phyloP scores from a whole-genome alignment of 2,113 vertebrate genomes.

The Macaca nemestrina region DNA sequence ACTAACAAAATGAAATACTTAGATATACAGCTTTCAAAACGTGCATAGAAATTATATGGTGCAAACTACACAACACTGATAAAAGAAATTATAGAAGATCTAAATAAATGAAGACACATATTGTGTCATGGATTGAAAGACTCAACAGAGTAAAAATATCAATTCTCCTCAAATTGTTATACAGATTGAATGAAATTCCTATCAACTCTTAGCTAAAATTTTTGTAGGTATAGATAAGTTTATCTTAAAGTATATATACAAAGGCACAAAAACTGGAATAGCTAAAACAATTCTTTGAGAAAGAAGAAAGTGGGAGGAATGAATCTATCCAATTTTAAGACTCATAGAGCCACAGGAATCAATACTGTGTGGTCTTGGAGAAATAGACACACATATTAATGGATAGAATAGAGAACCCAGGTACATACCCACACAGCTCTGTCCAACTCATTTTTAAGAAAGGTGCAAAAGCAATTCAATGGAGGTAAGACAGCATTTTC shows the following conservation, averaged over 20 bases:
- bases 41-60: not conserved
- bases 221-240: not conserved
- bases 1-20: not conserved
- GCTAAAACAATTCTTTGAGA: not conserved
- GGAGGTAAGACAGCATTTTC: not conserved
- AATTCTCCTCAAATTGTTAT: not conserved
- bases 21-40: not conserved
- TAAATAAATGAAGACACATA: not conserved
- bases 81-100: not conserved
- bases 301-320: not conserved
- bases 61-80: not conserved
- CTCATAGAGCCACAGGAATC: not conserved
- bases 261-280: not conserved
- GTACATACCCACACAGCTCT: not conserved
- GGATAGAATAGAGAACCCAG: not conserved
- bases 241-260: not conserved
- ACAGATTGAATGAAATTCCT: not conserved
- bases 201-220: not conserved
- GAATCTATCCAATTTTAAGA: not conserved
- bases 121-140: not conserved
- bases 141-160: not conserved
- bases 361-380: not conserved
- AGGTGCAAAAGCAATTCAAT: not conserved
- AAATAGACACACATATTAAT: not conserved
- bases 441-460: not conserved